phyloP scores from a whole-genome alignment of 2,797 vertebrate species.

The Setipinna tenuifilis region DNA sequence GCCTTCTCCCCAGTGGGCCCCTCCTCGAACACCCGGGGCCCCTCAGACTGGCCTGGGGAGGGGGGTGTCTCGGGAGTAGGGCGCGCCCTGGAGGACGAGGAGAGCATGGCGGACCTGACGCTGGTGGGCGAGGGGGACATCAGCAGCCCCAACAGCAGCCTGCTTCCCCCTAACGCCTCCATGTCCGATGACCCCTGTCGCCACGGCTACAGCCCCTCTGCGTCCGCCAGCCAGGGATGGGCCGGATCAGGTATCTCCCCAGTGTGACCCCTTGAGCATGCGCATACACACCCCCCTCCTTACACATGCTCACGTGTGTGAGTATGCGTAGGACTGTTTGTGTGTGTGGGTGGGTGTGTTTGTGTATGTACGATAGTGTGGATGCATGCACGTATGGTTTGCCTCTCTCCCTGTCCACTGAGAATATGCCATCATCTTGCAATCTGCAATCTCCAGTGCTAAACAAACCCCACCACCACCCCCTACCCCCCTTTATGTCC shows the following conservation, averaged over 20 bases:
- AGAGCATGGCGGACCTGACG: slow-evolving; percentile 79
- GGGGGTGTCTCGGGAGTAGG: slow-evolving; percentile 62
- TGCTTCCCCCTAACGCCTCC: slow-evolving; percentile 79
- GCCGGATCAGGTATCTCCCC: slow-evolving; percentile 91
- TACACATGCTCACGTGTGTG: slow-evolving; percentile 36
- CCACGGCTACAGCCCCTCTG: slow-evolving; percentile 52
- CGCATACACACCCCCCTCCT: slow-evolving; percentile 33
- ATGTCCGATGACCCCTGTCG: slow-evolving; percentile 53
- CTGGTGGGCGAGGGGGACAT: slow-evolving; percentile 92
- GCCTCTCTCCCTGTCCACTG: slow-evolving; percentile 58
- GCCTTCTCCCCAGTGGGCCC: slow-evolving; percentile 77
- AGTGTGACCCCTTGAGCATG: slow-evolving; percentile 73
- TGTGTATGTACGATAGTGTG: slow-evolving; percentile 54
- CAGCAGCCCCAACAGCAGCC: slow-evolving; percentile 87
- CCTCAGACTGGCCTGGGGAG: slow-evolving; percentile 62
- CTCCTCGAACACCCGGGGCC: slow-evolving; percentile 57
- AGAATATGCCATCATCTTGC: slow-evolving; percentile 65
- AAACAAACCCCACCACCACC: slow-evolving; percentile 52
- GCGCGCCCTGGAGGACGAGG: slow-evolving; percentile 71
- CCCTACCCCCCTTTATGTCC: slow-evolving; percentile 36
- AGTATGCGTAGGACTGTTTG: neutral
- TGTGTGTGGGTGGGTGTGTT: neutral
- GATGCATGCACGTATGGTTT: slow-evolving; percentile 60
- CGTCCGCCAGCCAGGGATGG: slow-evolving; percentile 66
- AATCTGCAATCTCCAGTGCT: slow-evolving; percentile 41